A percentile compares a stretch with the other conserved stretches of the same genome.
Evolutionary conservation across 2,113 vertebrate species (phyloP).

Genomic region (Stegostoma tigrinum): DNA sequence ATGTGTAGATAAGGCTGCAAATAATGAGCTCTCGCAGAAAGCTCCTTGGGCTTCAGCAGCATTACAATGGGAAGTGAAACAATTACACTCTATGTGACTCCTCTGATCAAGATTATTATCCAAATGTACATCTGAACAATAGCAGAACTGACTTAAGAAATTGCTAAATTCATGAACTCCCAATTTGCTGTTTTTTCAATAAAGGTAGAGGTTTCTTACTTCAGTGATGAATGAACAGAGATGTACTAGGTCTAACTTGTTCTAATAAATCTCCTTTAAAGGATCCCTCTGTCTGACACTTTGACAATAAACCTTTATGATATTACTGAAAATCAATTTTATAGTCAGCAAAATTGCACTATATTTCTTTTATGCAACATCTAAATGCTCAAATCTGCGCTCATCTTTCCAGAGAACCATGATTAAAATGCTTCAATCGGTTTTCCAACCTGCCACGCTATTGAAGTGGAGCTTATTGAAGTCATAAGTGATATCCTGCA

Average conservation of each 20-base stretch:
- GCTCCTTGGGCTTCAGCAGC: too few relatives aligned
- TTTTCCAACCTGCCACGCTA: not conserved
- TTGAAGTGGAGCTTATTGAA: not conserved
- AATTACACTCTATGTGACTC: too few relatives aligned
- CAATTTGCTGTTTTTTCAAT: not conserved
- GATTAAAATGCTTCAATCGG: too few relatives aligned
- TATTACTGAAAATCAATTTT: not conserved
- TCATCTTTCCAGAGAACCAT: too few relatives aligned
- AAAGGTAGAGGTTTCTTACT: not conserved
- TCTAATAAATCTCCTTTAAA: not conserved
- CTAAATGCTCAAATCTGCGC: not conserved
- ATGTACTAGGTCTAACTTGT: not conserved
- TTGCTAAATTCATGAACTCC: not conserved
- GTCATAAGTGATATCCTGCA: too few relatives aligned
- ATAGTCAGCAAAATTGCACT: not conserved
- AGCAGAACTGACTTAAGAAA: not conserved
- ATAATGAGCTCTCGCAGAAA: too few relatives aligned
- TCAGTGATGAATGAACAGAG: not conserved
- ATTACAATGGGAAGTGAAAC: too few relatives aligned
- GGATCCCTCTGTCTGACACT: not conserved
- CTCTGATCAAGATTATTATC: too few relatives aligned
- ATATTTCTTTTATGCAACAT: not conserved
- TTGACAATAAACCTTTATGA: not conserved
- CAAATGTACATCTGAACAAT: not conserved
- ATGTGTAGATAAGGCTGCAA: too few relatives aligned